Evolutionary conservation across 2,113 vertebrate species (phyloP).

Genomic region (Megaleporinus macrocephalus): DNA sequence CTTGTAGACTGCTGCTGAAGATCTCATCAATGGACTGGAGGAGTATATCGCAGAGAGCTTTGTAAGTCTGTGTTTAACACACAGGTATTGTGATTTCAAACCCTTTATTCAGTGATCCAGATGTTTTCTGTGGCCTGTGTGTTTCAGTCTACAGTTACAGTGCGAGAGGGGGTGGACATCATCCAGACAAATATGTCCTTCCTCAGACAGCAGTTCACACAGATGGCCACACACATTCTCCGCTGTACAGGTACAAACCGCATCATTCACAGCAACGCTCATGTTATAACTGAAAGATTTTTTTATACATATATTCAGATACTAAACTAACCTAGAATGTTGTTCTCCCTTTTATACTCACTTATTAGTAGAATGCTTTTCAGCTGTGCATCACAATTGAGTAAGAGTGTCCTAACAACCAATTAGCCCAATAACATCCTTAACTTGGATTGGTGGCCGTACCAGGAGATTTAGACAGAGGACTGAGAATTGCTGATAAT

Average conservation of each 20-base stretch:
- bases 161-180: conserved; percentile 86
- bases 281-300: background rate
- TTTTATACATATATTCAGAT: no score
- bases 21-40: conserved; percentile 83
- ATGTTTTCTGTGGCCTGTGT: background rate
- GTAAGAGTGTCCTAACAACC: no score
- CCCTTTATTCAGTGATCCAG: background rate
- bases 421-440: no score
- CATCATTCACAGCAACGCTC: background rate
- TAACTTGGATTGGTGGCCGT: no score
- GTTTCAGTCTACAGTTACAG: conserved; percentile 83
- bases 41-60: conserved; percentile 90
- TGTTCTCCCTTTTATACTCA: no score
- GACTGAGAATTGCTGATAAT: no score
- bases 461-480: no score
- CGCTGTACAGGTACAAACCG: conserved; percentile 79
- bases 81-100: background rate
- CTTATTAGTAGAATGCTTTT: no score
- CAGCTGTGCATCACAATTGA: no score
- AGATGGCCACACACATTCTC: conserved; percentile 87
- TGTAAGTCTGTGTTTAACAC: conserved; percentile 73
- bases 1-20: conserved; percentile 78
- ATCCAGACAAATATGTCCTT: conserved; percentile 89
- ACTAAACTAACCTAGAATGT: no score
- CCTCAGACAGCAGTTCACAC: conserved; percentile 86